Conservation (phyloP, 2,113 vertebrate species). For the Catharus minimus region DNA sequence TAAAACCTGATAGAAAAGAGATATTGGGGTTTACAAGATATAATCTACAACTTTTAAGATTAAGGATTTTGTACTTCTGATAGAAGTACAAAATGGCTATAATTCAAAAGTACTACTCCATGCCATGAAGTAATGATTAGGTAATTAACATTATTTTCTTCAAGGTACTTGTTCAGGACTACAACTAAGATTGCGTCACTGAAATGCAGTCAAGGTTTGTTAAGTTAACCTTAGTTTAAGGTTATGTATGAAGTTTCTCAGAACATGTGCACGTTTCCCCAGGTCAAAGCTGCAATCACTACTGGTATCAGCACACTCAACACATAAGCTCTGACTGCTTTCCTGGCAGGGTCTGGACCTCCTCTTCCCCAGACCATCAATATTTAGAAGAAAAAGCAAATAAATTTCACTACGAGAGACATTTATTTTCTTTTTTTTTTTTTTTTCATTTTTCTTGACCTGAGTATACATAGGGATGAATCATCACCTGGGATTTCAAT, state of each 20-base stretch:
- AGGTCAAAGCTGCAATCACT: background rate
- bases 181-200: background rate
- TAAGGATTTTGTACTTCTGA: background rate
- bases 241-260: background rate
- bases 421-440: background rate
- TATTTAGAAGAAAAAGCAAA: background rate
- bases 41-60: background rate
- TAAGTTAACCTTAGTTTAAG: background rate
- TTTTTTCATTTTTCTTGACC: background rate
- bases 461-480: background rate
- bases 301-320: background rate
- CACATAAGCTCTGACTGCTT: background rate
- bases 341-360: background rate
- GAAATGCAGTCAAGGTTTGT: background rate
- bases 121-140: background rate
- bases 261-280: fast-evolving
- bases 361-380: background rate
- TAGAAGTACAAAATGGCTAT: background rate
- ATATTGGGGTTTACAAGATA: background rate
- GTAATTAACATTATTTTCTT: background rate
- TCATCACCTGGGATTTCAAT: background rate
- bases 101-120: background rate
- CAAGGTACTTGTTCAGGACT: background rate
- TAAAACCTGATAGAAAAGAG: background rate
- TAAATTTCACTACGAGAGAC: background rate